phyloP scores from a whole-genome alignment of 2,113 vertebrate genomes.

The Platichthys flesus region DNA sequence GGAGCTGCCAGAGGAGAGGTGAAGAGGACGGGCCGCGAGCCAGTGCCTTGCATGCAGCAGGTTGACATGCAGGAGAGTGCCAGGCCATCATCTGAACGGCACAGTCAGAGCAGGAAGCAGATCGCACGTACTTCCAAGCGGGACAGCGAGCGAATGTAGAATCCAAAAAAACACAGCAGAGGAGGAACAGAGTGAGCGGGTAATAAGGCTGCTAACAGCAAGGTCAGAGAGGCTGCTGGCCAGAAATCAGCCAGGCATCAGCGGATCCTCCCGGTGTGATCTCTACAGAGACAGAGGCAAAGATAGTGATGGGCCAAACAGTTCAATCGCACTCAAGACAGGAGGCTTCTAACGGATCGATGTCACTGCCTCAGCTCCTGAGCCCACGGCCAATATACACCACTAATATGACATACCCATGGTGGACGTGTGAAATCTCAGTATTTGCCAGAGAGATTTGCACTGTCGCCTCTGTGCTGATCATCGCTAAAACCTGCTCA shows the following conservation, averaged over 20 bases:
- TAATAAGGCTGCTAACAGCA: constrained; percentile 51
- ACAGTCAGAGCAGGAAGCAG: constrained; percentile 55
- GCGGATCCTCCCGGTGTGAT: constrained; percentile 53
- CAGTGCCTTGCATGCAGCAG: constrained; percentile 40
- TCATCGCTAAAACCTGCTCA: neutral
- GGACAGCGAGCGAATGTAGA: constrained; percentile 32
- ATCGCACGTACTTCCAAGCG: constrained; percentile 4
- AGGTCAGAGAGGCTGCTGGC: constrained; percentile 42
- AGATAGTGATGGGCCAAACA: constrained; percentile 12
- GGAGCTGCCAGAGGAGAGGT: constrained; percentile 36
- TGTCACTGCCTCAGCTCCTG: constrained; percentile 39
- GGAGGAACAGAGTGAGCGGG: constrained; percentile 16
- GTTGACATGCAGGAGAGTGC: constrained; percentile 42
- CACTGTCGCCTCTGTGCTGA: neutral
- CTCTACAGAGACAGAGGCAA: constrained; percentile 13
- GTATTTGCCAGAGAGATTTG: neutral
- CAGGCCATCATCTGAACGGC: constrained; percentile 23
- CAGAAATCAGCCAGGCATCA: constrained; percentile 47
- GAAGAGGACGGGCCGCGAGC: constrained; percentile 32
- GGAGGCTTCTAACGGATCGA: constrained; percentile 48
- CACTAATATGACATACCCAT: constrained; percentile 22
- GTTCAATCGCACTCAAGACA: constrained; percentile 41
- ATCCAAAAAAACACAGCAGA: neutral
- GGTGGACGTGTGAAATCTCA: neutral
- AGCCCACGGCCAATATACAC: constrained; percentile 42